Base-by-base conservation (phyloP, 2,113 vertebrate genomes). In the Miniopterus natalensis region DNA sequence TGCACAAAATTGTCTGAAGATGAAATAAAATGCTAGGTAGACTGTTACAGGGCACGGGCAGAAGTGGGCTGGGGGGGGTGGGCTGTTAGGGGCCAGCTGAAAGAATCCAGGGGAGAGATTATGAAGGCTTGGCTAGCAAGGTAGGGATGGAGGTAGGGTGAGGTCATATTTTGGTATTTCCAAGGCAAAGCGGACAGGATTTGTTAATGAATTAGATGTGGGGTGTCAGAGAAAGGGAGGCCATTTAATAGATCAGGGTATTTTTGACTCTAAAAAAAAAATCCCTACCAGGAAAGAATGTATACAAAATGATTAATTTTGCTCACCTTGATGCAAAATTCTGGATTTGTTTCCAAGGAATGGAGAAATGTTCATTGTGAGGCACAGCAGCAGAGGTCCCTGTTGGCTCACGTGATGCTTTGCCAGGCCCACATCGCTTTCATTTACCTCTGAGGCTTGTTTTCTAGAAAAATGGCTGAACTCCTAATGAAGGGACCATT, bases 381-480 rank as follows among this genome's bases (percentile, higher is more conserved):
- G 91, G 11, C 70, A 86, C 4, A 90, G 15, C 1, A 84, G 40
- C 4, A 74, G 51, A 66, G 47, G 55, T 79, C 0, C 74, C 73
- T 84, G 0, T 0, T 96, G 83, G 73, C 73, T 97, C 84, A 92
- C 66, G 80, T 87, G 95, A 70, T 53, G 84, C 96, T 93, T 96
- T 87, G n/a, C 31, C 74, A 92, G 90, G 95, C 78, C 87, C 79
- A 87, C 84, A 91, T 84, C 70, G 45, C 40, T 96, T 83, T 71
- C 65, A 47, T 85, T 96, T 96, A 83, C 93, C 94, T 95, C 94
- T 81, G 40, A 93, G 71, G 18, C 23, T 88, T 97, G 73, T 81
- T 97, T 96, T 88, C 65, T 49, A 78, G 88, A 79, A 89, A 90
- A 95, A 68, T 36, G 78, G 55, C 61, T 42, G 31, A 29, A 51